Evolutionary conservation across 2,888 invertebrate species (phyloP), one percentile per base, ranked within the genome.

Genomic region (Drosophila infuscata): DNA sequence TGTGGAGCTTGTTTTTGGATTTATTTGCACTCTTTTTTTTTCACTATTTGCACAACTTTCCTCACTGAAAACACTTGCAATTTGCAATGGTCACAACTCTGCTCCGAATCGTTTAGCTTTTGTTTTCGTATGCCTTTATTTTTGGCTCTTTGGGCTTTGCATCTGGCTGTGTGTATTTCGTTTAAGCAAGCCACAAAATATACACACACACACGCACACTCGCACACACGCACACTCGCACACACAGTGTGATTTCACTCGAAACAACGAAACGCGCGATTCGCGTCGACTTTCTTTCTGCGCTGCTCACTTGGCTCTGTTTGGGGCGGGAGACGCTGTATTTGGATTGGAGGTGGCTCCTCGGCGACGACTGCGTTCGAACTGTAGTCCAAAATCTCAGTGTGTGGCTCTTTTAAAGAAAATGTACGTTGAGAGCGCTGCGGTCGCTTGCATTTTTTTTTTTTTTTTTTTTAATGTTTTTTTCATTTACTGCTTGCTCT

Each of bases 391-490:
- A 80, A 82, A 77, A 69, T 74, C 72, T 56, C 53, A 53, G 60
- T 67, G 73, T 62, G 68, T 67, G 75, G 72, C 81, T 80, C 83
- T 91, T 91, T 91, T 91, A 91, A 91, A 90, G 91, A 91, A 91
- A 92, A 84, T 30, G 58, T 56, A 25, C 59, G 70, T 33, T 64
- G 76, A 76, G 81, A 74, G 78, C 74, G 74, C 41, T 57, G 29
- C 29, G 41, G n/a, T 35, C 25, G 54, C 30, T 36, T 76, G 79
- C 74, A 72, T 57, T 70, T 38, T n/a, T 56, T 54, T 25, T 25
- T 25, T 25, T 25, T 25, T 25, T 25, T 20, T 20, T 59, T 41
- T 46, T 56, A 48, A 32, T 25, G 25, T 60, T 69, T 60, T 59
- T 60, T 46, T 25, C 8, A 15, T 25, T 25, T 46, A 25, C 46